Percentiles rank a stretch among this genome's conserved stretches.
Conservation (phyloP, 2,888 invertebrate genomes). For the Pyrrhia umbra region DNA sequence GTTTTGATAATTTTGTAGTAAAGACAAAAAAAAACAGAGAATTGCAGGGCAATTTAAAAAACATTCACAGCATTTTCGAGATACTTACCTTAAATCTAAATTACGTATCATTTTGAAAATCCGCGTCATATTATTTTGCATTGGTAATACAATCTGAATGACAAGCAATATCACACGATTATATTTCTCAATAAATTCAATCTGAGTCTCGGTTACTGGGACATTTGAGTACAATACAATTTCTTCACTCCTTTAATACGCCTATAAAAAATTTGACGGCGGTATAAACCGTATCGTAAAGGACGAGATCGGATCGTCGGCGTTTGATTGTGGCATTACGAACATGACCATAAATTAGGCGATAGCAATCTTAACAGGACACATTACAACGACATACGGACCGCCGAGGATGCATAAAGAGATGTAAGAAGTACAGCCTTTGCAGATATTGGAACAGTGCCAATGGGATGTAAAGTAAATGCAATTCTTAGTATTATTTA, state of each 20-base stretch:
- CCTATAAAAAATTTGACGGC: slow-evolving; percentile 51
- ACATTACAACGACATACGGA: slow-evolving; percentile 66
- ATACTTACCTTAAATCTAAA: too few relatives aligned
- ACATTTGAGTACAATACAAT: slow-evolving; percentile 40
- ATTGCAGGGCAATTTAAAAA: slow-evolving; percentile 29
- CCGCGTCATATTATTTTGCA: slow-evolving; percentile 23
- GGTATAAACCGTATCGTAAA: slow-evolving; percentile 53
- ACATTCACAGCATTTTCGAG: slow-evolving; percentile 18
- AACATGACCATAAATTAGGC: slow-evolving; percentile 79
- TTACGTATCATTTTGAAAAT: slow-evolving; percentile 30
- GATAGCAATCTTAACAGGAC: slow-evolving; percentile 79
- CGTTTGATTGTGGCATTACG: slow-evolving; percentile 68
- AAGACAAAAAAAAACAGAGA: slow-evolving; percentile 24
- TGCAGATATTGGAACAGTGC: slow-evolving; percentile 53
- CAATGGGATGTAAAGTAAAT: slow-evolving; percentile 52
- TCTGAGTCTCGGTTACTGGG: slow-evolving; percentile 37
- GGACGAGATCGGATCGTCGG: slow-evolving; percentile 61
- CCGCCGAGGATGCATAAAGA: slow-evolving; percentile 48
- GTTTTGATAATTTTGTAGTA: slow-evolving; percentile 32
- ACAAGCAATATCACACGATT: slow-evolving; percentile 29
- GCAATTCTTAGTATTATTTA: slow-evolving; percentile 50
- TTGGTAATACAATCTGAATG: slow-evolving; percentile 29
- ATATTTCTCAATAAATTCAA: slow-evolving; percentile 41
- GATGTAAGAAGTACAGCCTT: slow-evolving; percentile 42
- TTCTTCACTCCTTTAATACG: slow-evolving; percentile 51